A percentile compares a stretch with the other conserved stretches of the same genome.
Conservation (phyloP, 1,140 invertebrate genomes). For the Hylaeus anthracinus region DNA sequence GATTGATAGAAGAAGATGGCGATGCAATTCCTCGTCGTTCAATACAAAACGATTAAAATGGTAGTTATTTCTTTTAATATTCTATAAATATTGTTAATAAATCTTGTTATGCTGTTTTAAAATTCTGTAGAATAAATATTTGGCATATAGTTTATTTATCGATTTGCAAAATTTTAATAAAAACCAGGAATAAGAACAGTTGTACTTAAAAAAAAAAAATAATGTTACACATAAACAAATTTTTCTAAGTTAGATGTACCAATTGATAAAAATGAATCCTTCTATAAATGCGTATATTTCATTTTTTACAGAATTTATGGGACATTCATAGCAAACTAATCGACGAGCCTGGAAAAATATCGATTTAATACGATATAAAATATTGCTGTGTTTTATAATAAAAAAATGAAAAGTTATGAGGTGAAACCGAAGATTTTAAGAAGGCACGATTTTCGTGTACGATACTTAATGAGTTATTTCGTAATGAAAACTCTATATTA, state of each 20-base stretch:
- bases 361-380: conserved; percentile 16
- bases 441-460: not conserved
- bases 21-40: conserved; percentile 75
- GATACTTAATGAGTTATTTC: conserved; percentile 11
- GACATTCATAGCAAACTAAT: conserved; percentile 79
- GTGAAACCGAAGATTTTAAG: conserved; percentile 7
- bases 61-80: conserved; percentile 41
- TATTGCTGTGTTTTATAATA: conserved; percentile 14
- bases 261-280: not conserved
- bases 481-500: conserved; percentile 17
- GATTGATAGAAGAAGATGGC: conserved; percentile 84
- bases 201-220: not conserved
- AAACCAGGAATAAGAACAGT: too few relatives aligned
- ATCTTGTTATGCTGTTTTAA: conserved; percentile 33
- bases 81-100: conserved; percentile 8
- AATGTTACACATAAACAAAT: not conserved
- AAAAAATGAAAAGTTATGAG: conserved; percentile 1
- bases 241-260: not conserved
- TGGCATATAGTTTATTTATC: not conserved
- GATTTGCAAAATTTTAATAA: too few relatives aligned
- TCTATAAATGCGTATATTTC: conserved; percentile 17
- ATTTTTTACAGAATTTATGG: conserved; percentile 79
- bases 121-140: not conserved
- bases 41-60: conserved; percentile 63
- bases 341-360: conserved; percentile 60